Evolutionary conservation across 2,888 invertebrate species (phyloP), one percentile per base, ranked within the genome.

Genomic region (Lomographa bimaculata): DNA sequence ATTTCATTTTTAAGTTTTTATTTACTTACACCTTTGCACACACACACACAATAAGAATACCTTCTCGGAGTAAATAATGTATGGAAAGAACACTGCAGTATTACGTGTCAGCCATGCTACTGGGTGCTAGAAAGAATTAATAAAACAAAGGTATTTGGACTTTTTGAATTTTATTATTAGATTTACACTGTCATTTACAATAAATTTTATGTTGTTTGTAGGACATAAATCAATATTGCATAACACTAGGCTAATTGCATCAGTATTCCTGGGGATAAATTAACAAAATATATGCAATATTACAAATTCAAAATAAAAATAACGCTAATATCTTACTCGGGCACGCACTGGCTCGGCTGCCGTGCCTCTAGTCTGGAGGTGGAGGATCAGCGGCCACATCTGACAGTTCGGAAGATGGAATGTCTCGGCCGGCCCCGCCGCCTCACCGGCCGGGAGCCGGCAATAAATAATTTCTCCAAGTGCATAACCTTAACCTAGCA

Each of bases 151-250:
- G 29, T 59, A 19, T 41, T n/a, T 82, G 87, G 85, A 85, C 85
- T 89, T 89, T 86, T 85, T 84, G 85, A 87, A 80, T 85, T 86
- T 89, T 87, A 87, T 87, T 87, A 87, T 89, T 87, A 86, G 89
- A 89, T 87, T 89, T 89, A 89, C 87, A 89, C 87, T 86, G 87
- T 89, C 89, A 89, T 89, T 89, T 89, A 87, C 87, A 89, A 86
- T 87, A 87, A 87, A 86, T 87, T 89, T 87, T 84, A 87, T 85
- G 89, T 86, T 86, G 84, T 81, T 87, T 82, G 86, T 85, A 86
- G 85, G 86, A 84, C 85, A 89, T 85, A 84, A 87, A 86, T 74
- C 84, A 87, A 89, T 87, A 87, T 87, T 87, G 89, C 89, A 86
- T 87, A 86, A 87, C 85, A 85, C 89, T 89, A 89, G 85, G 87